Base-by-base conservation (phyloP, 2,797 vertebrate species). In the Myotis daubentonii region DNA sequence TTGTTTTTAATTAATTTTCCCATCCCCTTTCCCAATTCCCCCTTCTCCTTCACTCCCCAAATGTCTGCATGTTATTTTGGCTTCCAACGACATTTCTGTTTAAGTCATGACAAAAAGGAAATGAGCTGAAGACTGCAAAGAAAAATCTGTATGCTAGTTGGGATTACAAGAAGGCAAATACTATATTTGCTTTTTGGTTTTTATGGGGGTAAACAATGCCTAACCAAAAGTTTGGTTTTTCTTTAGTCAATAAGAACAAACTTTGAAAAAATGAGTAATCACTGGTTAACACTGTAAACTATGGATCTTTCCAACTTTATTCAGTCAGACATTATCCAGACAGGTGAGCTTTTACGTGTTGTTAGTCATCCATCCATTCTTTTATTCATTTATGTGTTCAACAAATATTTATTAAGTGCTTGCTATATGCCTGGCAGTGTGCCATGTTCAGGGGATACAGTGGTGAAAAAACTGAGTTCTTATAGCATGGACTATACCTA, bases 171-270 rank as follows among this genome's bases (percentile, higher is more conserved):
- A 70, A 38, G 20, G 20, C 22, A 89, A 89, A 44, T n/a, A n/a
- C 7, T 62, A 0, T 30, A 49, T 57, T 85, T 92, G 57, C 22
- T 89, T 84, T 89, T 91, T 36, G 53, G n/a, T 47, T 96, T 93
- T 75, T 51, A 1, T 82, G 65, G 11, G n/a, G 28, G 0, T 75
- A 36, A 36, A 87, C 30, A 66, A 20, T 4, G 44, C 28, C 19
- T 30, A 49, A 60, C 20, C 7, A 41, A 93, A 49, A 53, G 12
- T 51, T 28, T 28, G 23, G 28, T 36, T 53, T 53, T 81, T 36
- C 84, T 68, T 49, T 84, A 53, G 36, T 33, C 44, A 19, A 7
- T 60, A 83, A 82, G 41, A 85, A 23, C 25, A 68, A 51, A 13
- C 60, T 71, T 91, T 83, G 80, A 28, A 62, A 65, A 91, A 91